phyloP scores from a whole-genome alignment of 35 echinoderm and acorn worm species.

The Lytechinus pictus region DNA sequence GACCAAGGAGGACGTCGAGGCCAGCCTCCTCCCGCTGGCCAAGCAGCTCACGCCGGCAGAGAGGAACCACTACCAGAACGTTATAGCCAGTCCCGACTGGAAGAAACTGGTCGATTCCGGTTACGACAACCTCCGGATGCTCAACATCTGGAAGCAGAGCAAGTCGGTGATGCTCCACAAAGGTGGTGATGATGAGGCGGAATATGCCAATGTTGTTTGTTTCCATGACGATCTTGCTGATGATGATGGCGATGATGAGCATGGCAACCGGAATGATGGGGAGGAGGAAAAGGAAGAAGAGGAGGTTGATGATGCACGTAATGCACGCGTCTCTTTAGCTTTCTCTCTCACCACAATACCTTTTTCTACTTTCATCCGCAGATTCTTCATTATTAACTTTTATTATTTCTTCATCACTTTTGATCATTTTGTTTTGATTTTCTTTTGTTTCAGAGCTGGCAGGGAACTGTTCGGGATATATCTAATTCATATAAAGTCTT shows the following conservation, averaged over 20 bases:
- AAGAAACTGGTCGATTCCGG: constrained; percentile 69
- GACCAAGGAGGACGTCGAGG: constrained; percentile 61
- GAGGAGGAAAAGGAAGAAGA: neutral
- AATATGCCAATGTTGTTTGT: constrained; percentile 3
- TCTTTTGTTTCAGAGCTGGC: neutral
- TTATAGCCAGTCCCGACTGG: constrained; percentile 64
- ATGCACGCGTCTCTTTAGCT: constrained; percentile 29
- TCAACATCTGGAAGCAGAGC: constrained; percentile 59
- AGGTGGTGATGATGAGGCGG: constrained; percentile 14
- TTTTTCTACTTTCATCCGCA: neutral
- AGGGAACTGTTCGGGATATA: neutral
- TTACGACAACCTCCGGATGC: constrained; percentile 73
- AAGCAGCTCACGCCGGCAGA: constrained; percentile 53
- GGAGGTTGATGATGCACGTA: constrained; percentile 28
- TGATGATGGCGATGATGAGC: constrained; percentile 36
- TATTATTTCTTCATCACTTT: constrained; percentile 7
- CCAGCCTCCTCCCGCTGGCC: constrained; percentile 11
- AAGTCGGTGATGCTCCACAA: constrained; percentile 45
- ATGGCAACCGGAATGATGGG: constrained; percentile 18
- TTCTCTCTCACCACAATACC: neutral
- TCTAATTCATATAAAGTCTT: too few species aligned
- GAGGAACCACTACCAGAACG: constrained; percentile 57
- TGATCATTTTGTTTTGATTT: neutral
- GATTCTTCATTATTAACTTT: neutral
- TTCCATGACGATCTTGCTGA: constrained; percentile 12